phyloP scores from a whole-genome alignment of 1,140 invertebrate species.

The Zaprionus lachaisei region DNA sequence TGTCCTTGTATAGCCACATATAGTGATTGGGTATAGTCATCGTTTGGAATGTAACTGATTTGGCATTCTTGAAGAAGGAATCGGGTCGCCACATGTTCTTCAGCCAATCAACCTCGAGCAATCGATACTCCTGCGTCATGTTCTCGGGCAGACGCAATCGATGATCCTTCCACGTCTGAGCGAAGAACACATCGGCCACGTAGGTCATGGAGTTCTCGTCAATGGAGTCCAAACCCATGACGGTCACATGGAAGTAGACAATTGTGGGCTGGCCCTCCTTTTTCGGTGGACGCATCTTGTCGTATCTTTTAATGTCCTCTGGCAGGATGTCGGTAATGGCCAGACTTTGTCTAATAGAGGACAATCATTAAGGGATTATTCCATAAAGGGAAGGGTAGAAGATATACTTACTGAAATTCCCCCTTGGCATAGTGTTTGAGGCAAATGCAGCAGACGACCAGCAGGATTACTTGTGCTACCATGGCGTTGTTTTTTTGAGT shows the following conservation, averaged over 20 bases:
- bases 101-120: conserved; percentile 94
- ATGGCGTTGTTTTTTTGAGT: conserved; percentile 44
- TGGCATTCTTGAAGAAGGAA: conserved; percentile 95
- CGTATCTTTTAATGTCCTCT: conserved; percentile 93
- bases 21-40: conserved; percentile 98
- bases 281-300: conserved; percentile 95
- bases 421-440: conserved; percentile 72
- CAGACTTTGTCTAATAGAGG: conserved; percentile 87
- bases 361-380: not conserved
- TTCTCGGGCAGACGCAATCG: conserved; percentile 94
- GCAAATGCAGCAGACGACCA: conserved; percentile 77
- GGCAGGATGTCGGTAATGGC: conserved; percentile 93
- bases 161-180: conserved; percentile 96
- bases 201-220: conserved; percentile 97
- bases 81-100: conserved; percentile 96
- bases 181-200: conserved; percentile 95
- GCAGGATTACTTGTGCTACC: conserved; percentile 72
- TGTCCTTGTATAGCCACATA: conserved; percentile 94
- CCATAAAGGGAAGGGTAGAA: not conserved
- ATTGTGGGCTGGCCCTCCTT: conserved; percentile 93
- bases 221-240: conserved; percentile 96
- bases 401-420: conserved; percentile 79
- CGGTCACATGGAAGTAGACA: conserved; percentile 96
- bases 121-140: conserved; percentile 95
- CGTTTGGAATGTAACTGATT: conserved; percentile 95